These are phyloP conservation scores for Biston betularia DNA, from an alignment of 2,888 invertebrate species.

Conservation along the genomic window DNA sequence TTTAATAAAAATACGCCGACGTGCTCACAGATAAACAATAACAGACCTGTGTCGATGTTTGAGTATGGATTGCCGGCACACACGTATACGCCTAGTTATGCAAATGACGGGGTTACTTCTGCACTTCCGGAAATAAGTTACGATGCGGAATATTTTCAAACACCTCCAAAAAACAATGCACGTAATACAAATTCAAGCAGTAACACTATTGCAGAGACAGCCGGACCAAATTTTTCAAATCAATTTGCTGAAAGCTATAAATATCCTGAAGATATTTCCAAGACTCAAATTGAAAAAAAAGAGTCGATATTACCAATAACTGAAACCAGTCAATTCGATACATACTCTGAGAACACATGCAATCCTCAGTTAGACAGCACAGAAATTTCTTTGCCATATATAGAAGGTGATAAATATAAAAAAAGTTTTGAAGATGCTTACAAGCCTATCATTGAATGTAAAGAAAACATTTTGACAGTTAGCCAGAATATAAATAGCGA, in stretches of 20 bases:
- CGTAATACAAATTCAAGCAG: conserved; percentile 36
- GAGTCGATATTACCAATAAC: neutral
- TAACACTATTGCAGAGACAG: conserved; percentile 17
- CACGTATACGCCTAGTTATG: conserved; percentile 54
- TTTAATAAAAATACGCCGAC: conserved; percentile 55
- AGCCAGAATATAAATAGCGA: neutral
- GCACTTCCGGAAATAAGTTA: conserved; percentile 65
- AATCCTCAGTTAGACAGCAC: conserved; percentile 2
- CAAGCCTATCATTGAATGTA: conserved; percentile 5
- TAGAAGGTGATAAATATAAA: conserved; percentile 2
- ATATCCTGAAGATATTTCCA: neutral
- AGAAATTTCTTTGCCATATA: neutral
- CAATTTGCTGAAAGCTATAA: neutral
- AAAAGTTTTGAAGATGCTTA: neutral
- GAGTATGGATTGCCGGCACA: conserved; percentile 54
- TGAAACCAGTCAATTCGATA: conserved; percentile 13
- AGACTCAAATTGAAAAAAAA: conserved; percentile 1
- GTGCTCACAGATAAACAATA: conserved; percentile 59
- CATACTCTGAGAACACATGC: conserved; percentile 1
- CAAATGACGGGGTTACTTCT: conserved; percentile 53
- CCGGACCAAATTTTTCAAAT: conserved; percentile 1
- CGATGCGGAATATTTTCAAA: conserved; percentile 65
- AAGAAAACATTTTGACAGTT: neutral
- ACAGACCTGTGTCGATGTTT: conserved; percentile 61
- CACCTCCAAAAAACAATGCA: conserved; percentile 48